Base-by-base conservation (phyloP, 2,113 vertebrate species). In the Albula goreensis region DNA sequence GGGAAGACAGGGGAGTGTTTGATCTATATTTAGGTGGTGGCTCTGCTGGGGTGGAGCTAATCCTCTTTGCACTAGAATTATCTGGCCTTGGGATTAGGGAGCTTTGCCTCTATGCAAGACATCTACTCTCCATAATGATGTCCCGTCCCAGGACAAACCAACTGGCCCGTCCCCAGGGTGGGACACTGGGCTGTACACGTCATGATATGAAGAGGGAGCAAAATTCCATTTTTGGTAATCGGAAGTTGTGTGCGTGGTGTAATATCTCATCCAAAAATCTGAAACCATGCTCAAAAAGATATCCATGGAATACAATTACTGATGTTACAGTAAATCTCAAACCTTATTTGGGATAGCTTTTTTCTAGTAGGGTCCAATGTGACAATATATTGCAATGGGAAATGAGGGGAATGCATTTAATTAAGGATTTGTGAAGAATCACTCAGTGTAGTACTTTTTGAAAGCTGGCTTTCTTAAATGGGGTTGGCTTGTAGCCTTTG, bases 31-130 rank as follows among this genome's bases (percentile, higher is more conserved):
- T 98, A 97, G 96, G 94, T 82, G 92, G 94, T 92, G 95, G 92
- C 93, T 95, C 89, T 94, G 92, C 92, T 95, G 92, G 93, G 92
- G 96, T 96, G 96, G 92, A 94, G 95, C 92, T 99, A 99, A 99
- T 99, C 97, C 96, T 97, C 98, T 99, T 99, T 97, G 93, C 92
- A 89, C 66, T 87, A 90, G 91, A 96, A 96, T 97, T 96, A 96
- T 96, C 96, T 94, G 94, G 91, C 92, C 91, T 87, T 90, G 85
- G 96, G 96, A 98, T 99, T 99, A 97, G 91, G 95, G 94, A 90
- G 95, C 92, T 96, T 96, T 96, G 94, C 93, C 92, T 94, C 89
- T 91, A 90, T 90, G 93, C 92, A 94, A 93, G 92, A 93, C 92
- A 94, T 95, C 93, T 92, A 94, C 93, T 94, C 93, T 92, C 90